Percentiles rank a stretch among this genome's conserved stretches.
Conservation (phyloP, 2,888 invertebrate genomes). For the Meandrusa payeni region DNA sequence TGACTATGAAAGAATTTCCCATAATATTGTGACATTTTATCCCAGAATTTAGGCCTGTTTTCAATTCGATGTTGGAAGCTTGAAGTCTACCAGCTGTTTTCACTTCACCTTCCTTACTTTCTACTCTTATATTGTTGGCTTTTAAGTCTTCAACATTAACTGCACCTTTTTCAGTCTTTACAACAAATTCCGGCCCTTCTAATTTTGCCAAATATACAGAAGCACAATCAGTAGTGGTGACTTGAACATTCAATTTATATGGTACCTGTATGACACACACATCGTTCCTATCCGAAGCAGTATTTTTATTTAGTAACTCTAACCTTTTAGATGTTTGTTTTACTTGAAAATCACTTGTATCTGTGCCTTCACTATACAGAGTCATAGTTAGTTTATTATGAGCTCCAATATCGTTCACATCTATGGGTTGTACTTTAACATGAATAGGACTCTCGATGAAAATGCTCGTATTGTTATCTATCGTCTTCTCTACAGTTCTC, state of each 20-base stretch:
- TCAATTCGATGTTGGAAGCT: slow-evolving; percentile 62
- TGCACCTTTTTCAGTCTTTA: slow-evolving; percentile 68
- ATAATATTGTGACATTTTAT: slow-evolving; percentile 70
- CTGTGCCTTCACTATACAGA: slow-evolving; percentile 68
- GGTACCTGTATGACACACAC: slow-evolving; percentile 73
- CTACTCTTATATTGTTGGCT: slow-evolving; percentile 64
- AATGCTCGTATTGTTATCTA: slow-evolving; percentile 69
- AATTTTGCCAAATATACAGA: slow-evolving; percentile 63
- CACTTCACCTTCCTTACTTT: slow-evolving; percentile 60
- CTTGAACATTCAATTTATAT: slow-evolving; percentile 70
- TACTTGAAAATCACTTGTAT: slow-evolving; percentile 67
- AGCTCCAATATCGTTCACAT: slow-evolving; percentile 64
- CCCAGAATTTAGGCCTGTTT: slow-evolving; percentile 60
- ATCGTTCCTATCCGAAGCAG: slow-evolving; percentile 60
- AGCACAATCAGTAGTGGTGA: slow-evolving; percentile 64
- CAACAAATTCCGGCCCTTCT: slow-evolving; percentile 67
- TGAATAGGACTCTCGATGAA: slow-evolving; percentile 77
- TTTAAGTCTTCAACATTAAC: slow-evolving; percentile 61
- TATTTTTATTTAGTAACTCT: slow-evolving; percentile 69
- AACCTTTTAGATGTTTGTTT: slow-evolving; percentile 72
- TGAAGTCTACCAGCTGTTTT: slow-evolving; percentile 59
- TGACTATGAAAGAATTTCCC: slow-evolving; percentile 56
- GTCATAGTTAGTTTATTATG: slow-evolving; percentile 72
- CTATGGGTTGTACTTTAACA: slow-evolving; percentile 71
- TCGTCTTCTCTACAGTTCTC: slow-evolving; percentile 72